Conservation (phyloP, 2,797 vertebrate species). For the Atherinosoma microstoma region DNA sequence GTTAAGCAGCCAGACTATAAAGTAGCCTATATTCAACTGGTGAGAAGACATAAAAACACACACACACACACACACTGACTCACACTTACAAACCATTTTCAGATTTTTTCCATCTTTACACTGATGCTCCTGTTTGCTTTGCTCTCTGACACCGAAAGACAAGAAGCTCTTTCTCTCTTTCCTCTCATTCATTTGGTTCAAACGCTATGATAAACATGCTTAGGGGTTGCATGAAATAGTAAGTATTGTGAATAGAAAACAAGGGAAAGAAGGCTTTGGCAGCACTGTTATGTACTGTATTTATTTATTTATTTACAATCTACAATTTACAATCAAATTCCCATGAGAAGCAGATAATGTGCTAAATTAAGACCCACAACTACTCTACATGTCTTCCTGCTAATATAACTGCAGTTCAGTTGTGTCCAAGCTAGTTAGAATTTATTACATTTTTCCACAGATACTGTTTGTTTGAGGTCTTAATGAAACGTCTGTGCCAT, state of each 20-base stretch:
- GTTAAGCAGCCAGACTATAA: conserved; percentile 95
- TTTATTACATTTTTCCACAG: too few species aligned
- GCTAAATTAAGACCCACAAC: background rate
- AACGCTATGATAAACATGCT: background rate
- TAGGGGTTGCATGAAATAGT: background rate
- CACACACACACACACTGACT: conserved; percentile 17
- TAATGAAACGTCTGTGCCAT: background rate
- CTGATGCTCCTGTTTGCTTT: background rate
- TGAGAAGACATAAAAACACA: conserved; percentile 77
- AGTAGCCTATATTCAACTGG: conserved; percentile 96
- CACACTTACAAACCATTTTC: background rate
- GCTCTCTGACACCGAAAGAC: background rate
- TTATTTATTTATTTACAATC: background rate
- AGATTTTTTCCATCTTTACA: background rate
- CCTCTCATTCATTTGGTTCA: background rate
- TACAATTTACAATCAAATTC: background rate
- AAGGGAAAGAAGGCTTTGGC: background rate
- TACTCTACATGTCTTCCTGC: background rate
- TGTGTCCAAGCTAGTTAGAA: too few species aligned
- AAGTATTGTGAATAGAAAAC: background rate
- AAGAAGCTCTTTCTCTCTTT: background rate
- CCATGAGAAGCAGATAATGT: background rate
- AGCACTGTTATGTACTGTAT: background rate
- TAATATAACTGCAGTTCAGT: background rate
- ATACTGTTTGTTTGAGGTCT: background rate